Conservation (phyloP, 2,113 vertebrate species). For the Phoxinus phoxinus region DNA sequence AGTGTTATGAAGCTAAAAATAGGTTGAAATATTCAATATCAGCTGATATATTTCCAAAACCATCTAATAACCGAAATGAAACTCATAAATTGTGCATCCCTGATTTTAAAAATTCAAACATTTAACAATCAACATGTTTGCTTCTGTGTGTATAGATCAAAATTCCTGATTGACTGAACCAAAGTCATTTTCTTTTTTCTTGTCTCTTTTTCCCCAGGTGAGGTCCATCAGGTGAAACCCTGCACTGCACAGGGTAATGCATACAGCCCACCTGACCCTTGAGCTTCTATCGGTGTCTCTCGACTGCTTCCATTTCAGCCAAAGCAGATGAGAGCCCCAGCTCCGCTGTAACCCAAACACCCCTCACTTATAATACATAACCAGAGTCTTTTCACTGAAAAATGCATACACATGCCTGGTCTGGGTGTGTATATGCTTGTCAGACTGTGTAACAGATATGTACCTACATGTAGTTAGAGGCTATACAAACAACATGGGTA, state of each 20-base stretch:
- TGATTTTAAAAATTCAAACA: neutral
- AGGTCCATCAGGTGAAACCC: conserved; percentile 53
- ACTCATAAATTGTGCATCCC: neutral
- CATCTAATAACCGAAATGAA: neutral
- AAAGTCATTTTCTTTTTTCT: conserved; percentile 22
- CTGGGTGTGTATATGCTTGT: conserved; percentile 26
- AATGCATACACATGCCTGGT: conserved; percentile 34
- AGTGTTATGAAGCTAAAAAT: neutral
- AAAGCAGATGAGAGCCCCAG: conserved; percentile 42
- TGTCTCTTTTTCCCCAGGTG: conserved; percentile 19
- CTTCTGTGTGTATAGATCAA: neutral
- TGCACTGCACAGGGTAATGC: conserved; percentile 49
- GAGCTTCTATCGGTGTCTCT: conserved; percentile 43
- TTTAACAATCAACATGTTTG: neutral
- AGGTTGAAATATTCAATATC: neutral
- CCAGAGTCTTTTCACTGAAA: conserved; percentile 30
- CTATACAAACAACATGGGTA: neutral
- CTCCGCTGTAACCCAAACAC: conserved; percentile 47
- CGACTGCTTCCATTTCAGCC: conserved; percentile 41
- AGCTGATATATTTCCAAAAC: neutral
- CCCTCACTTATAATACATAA: conserved; percentile 50
- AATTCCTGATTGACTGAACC: neutral
- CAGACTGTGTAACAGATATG: conserved; percentile 36
- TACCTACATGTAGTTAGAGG: conserved; percentile 4
- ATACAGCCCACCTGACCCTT: conserved; percentile 51